phyloP scores from a whole-genome alignment of 1,140 invertebrate genomes.

The Magallana angulata region DNA sequence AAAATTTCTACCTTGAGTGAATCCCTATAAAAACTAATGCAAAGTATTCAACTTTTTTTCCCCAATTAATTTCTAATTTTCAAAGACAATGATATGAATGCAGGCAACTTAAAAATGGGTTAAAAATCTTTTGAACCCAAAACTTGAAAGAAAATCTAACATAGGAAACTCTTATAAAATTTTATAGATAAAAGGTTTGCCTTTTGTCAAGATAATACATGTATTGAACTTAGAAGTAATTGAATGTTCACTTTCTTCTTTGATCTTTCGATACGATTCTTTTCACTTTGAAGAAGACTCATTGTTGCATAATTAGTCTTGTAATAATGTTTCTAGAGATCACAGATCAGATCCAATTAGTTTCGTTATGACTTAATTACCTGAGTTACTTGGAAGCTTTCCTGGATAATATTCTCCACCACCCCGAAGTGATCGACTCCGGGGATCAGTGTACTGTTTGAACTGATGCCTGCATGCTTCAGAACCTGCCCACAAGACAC shows the following conservation, averaged over 20 bases:
- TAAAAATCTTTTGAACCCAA: too few species aligned
- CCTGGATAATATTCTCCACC: conserved; percentile 62
- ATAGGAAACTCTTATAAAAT: too few species aligned
- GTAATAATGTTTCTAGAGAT: not conserved
- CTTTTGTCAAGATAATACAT: too few species aligned
- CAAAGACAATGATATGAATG: too few species aligned
- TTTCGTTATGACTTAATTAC: conserved; percentile 37
- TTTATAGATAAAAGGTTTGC: too few species aligned
- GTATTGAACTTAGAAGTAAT: too few species aligned
- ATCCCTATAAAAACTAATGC: too few species aligned
- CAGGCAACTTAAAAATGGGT: too few species aligned
- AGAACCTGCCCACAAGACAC: conserved; percentile 57
- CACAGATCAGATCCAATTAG: not conserved
- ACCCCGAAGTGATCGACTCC: conserved; percentile 73
- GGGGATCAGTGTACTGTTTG: conserved; percentile 60
- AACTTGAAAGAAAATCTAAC: too few species aligned
- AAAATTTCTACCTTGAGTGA: too few species aligned
- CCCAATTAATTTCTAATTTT: too few species aligned
- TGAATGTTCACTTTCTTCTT: not conserved
- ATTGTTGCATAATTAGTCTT: not conserved
- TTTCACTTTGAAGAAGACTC: not conserved
- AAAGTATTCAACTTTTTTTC: too few species aligned
- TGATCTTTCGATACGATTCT: not conserved
- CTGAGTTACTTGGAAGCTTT: conserved; percentile 60
- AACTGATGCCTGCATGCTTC: conserved; percentile 50